These are phyloP conservation scores for Delphinus delphis DNA, from an alignment of 2,113 vertebrate genomes.

Conservation along the genomic window DNA sequence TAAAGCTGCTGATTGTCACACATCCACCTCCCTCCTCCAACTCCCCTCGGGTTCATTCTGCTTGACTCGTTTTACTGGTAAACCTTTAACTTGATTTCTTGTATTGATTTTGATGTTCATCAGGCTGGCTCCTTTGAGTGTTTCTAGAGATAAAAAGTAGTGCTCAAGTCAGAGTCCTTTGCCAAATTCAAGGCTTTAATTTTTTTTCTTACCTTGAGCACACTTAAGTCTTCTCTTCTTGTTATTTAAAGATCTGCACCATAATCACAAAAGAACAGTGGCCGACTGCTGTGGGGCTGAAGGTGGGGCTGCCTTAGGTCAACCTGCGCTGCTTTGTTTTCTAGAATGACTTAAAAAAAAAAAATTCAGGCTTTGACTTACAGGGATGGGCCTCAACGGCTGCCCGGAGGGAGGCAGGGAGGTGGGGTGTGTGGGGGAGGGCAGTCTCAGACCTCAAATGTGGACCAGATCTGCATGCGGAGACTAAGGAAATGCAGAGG, in stretches of 20 bases:
- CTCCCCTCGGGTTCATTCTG: too few relatives aligned
- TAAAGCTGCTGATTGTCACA: neutral
- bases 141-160: neutral
- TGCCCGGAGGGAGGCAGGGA: neutral
- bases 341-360: conserved; percentile 8
- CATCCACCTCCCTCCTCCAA: rapidly evolving
- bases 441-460: neutral
- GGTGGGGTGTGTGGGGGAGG: neutral
- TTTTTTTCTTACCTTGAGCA: neutral
- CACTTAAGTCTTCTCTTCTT: neutral
- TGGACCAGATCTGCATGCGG: neutral
- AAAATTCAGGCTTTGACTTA: neutral
- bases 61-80: neutral
- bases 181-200: neutral
- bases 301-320: neutral
- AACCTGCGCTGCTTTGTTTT: conserved; percentile 21
- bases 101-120: neutral
- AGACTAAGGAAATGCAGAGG: conserved; percentile 23
- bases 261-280: neutral
- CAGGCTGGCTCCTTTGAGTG: neutral
- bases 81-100: neutral
- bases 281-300: conserved; percentile 19
- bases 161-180: neutral
- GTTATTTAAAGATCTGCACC: conserved; percentile 33
- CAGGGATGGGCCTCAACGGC: neutral